Conservation (phyloP, 2,888 invertebrate species). For the Drosophila multiciliata region DNA sequence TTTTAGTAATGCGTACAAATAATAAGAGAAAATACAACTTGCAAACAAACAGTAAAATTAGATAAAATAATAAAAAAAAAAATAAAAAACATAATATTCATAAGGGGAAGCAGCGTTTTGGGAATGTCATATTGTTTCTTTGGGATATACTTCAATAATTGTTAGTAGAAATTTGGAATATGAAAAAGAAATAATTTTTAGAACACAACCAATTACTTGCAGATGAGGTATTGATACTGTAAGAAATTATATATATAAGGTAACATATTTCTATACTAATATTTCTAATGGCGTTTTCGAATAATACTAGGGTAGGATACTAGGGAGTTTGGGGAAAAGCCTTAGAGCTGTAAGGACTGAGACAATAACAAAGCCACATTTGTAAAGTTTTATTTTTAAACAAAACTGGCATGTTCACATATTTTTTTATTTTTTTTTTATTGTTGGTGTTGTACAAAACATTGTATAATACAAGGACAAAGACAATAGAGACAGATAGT, state of each 20-base stretch:
- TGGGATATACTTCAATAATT: conserved; percentile 32
- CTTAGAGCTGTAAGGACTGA: conserved; percentile 64
- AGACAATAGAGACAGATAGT: conserved; percentile 68
- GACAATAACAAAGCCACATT: conserved; percentile 60
- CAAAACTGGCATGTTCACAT: conserved; percentile 52
- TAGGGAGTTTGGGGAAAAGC: conserved; percentile 48
- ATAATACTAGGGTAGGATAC: conserved; percentile 17
- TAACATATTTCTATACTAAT: conserved; percentile 52
- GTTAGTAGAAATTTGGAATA: conserved; percentile 66
- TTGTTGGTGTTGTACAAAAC: conserved; percentile 53
- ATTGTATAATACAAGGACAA: conserved; percentile 68
- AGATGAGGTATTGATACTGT: conserved; percentile 63
- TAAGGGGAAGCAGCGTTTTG: conserved; percentile 58
- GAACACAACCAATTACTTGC: conserved; percentile 73
- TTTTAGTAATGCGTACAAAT: conserved; percentile 17
- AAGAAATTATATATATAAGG: conserved; percentile 58
- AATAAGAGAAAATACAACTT: conserved; percentile 10
- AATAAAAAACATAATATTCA: conserved; percentile 2
- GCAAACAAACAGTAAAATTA: conserved; percentile 14
- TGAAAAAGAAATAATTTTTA: conserved; percentile 7
- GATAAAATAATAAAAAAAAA: conserved; percentile 8
- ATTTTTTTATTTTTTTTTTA: conserved; percentile 14
- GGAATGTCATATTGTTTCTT: conserved; percentile 73
- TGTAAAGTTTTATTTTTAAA: conserved; percentile 49
- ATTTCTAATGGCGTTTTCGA: conserved; percentile 62